Evolutionary conservation across 2,888 invertebrate genomes (phyloP).

Genomic region (Callyntrura guangdongensis): DNA sequence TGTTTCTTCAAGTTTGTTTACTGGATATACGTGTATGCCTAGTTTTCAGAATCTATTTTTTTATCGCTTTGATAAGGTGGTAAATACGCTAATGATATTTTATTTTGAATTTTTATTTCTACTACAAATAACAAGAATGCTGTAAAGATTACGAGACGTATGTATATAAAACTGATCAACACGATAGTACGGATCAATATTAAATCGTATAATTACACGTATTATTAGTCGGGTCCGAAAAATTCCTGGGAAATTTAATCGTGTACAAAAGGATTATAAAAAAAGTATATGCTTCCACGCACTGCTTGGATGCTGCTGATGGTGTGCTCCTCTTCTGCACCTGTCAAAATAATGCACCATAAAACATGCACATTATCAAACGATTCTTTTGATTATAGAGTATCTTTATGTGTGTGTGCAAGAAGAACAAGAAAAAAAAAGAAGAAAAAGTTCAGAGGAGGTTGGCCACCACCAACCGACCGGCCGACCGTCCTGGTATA

Average conservation of each 20-base stretch:
- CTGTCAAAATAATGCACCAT: conserved; percentile 45
- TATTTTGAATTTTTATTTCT: not conserved
- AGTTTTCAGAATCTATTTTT: not conserved
- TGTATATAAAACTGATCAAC: not conserved
- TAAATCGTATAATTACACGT: conserved; percentile 35
- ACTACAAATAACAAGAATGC: not conserved
- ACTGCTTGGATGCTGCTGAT: not conserved
- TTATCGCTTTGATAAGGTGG: not conserved
- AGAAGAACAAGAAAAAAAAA: not conserved
- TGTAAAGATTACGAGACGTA: not conserved
- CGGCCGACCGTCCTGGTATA: not conserved
- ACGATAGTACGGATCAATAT: conserved; percentile 25
- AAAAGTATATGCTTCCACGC: not conserved
- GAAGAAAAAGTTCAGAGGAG: conserved; percentile 25
- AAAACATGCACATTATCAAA: conserved; percentile 43
- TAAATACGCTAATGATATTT: not conserved
- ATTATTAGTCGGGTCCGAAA: not conserved
- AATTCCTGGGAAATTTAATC: conserved; percentile 41
- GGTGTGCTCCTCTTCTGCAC: not conserved
- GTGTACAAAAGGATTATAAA: not conserved
- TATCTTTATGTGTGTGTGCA: not conserved
- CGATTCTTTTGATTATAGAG: conserved; percentile 9
- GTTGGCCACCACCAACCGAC: conserved; percentile 42
- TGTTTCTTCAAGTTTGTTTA: not conserved
- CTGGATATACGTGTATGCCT: not conserved